Conservation (phyloP, 30 jellyfish, hydroid and myxozoan genomes). For the Aurelia sp. region DNA sequence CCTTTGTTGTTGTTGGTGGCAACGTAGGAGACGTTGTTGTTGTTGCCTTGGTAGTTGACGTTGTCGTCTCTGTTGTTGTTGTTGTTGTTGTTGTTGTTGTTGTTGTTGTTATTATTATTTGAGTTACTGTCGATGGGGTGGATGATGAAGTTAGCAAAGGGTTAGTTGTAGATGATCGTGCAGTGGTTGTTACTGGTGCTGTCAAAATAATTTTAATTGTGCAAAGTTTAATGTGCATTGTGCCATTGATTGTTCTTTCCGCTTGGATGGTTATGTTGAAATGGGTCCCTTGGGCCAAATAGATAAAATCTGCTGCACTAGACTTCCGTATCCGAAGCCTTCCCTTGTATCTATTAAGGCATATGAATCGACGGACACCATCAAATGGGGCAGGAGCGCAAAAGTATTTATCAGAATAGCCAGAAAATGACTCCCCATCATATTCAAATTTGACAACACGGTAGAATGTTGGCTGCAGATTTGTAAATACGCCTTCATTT, state of each 20-base stretch:
- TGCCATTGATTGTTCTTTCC: constrained; percentile 30
- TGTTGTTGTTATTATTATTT: background rate
- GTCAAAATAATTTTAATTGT: background rate
- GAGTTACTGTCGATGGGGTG: background rate
- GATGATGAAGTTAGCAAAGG: background rate
- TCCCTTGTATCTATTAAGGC: constrained; percentile 64
- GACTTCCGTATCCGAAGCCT: constrained; percentile 31
- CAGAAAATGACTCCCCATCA: constrained; percentile 26
- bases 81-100: background rate
- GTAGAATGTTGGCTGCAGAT: constrained; percentile 35
- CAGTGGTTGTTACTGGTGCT: background rate
- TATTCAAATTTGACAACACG: constrained; percentile 33
- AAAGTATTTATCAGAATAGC: constrained; percentile 48
- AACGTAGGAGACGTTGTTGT: background rate
- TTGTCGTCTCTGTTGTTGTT: constrained; percentile 6
- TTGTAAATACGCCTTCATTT: constrained; percentile 16
- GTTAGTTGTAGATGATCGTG: background rate
- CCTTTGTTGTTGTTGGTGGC: constrained; percentile 20
- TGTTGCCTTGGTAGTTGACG: background rate
- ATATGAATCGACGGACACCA: constrained; percentile 53
- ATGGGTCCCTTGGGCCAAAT: constrained; percentile 3
- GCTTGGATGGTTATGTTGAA: constrained; percentile 45
- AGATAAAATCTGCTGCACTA: constrained; percentile 4
- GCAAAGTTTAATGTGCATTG: constrained; percentile 1
- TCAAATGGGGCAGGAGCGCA: constrained; percentile 43